A percentile compares a stretch with the other conserved stretches of the same genome.
Conservation (phyloP, 2,113 vertebrate genomes). For the Hypocryptadius cinnamomeus region DNA sequence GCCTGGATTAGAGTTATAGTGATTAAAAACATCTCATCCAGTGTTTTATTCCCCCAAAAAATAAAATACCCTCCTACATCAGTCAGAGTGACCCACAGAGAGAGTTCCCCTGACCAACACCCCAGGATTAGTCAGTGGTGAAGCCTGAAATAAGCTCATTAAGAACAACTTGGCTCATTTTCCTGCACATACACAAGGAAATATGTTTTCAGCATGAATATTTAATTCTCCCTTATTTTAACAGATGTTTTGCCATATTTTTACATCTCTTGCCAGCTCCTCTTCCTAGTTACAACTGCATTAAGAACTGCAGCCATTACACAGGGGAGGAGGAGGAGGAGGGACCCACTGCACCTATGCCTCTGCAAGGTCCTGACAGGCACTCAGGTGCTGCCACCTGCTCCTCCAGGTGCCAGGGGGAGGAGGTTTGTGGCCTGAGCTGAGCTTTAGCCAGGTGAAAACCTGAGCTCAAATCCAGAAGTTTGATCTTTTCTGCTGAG, state of each 20-base stretch:
- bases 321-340: not conserved
- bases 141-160: not conserved
- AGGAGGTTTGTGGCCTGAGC: not conserved
- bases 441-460: not conserved
- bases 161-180: not conserved
- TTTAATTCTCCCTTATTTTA: not conserved
- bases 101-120: not conserved
- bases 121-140: not conserved
- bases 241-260: slow-evolving; percentile 10
- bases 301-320: not conserved
- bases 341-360: not conserved
- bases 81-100: not conserved
- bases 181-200: not conserved
- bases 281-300: not conserved
- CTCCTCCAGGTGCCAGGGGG: not conserved
- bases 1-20: not conserved
- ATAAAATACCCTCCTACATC: not conserved
- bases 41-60: not conserved
- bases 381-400: not conserved
- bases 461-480: not conserved
- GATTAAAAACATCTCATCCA: not conserved
- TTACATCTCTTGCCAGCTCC: not conserved
- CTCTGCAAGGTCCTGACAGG: not conserved
- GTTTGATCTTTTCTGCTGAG: not conserved
- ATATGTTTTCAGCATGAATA: slow-evolving; percentile 11